Base-by-base conservation (phyloP, 2,888 invertebrate genomes). In the Hydroisotoma schaefferi region DNA sequence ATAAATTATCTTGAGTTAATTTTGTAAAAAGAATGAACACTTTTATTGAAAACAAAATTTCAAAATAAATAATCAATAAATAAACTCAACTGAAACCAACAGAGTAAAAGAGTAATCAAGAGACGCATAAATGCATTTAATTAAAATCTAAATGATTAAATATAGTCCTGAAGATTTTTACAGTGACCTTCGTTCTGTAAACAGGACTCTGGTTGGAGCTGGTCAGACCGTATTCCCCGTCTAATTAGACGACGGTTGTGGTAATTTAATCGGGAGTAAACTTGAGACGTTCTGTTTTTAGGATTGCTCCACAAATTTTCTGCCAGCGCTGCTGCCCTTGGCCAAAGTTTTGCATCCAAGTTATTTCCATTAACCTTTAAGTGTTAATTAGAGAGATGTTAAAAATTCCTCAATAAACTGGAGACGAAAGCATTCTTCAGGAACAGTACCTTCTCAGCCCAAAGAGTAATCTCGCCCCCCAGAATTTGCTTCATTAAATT, bases 231-330 rank as follows among this genome's bases (percentile, higher is more conserved):
- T 3, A 52, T 52, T 18, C 51, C 51, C 15, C 33, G 37, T 18
- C 23, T 27, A 37, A 52, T 52, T 15, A 90, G 79, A 23, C 90
- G 79, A 48, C 83, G 79, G 15, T 85, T 79, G 65, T 87, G 85
- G 8, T 85, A 80, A 74, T 85, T 83, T 73, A 89, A 81, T 55
- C 75, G 61, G 3, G 55, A 38, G 28, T 74, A 72, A 5, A 74
- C 75, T 2, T 56, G 55, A 20, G 67, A 55, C 2, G 70, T 56
- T 46, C 72, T 53, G 28, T 73, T 69, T 12, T 22, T 27, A 0
- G 89, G 88, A 79, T 90, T 83, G 0, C 86, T 78, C 91, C 91
- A 91, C 4, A 91, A 78, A 4, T 90, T 80, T 77, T 92, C 91
- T 0, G 86, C 90, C 1, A 86, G 85, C 0, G 90, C 90, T 0